Base-by-base conservation (phyloP, 2,888 invertebrate genomes). In the Bembecia ichneumoniformis region DNA sequence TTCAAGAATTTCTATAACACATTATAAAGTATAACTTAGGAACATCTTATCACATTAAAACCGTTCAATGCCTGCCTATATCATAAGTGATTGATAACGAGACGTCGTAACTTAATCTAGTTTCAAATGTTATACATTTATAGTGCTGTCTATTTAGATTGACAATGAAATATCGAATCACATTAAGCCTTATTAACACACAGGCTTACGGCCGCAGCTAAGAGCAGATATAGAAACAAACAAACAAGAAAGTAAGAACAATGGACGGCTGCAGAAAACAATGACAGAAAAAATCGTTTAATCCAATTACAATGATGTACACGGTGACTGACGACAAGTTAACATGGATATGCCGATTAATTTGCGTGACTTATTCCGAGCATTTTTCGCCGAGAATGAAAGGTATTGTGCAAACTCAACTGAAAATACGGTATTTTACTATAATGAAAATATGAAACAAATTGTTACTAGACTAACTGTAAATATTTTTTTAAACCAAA, bases 231-330 rank as follows among this genome's bases (percentile, higher is more conserved):
- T 58, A 72, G 74, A 72, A 61, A 75, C 69, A 68, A 62, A 74
- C 74, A 70, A 60, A 69, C 64, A 64, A 63, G 64, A 62, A 51
- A 44, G 49, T 52, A 56, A 62, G 66, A 82, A 86, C 84, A 84
- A 84, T 84, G 76, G 82, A 57, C 70, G 64, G 64, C 64, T 62
- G 66, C 67, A 63, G 71, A 65, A 76, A 77, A 82, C 83, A 81
- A 82, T 80, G 78, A 84, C 77, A 76, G 71, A 79, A 81, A 80
- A 70, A 76, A 78, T 79, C 81, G 78, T 82, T 83, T 84, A 84
- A 81, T 83, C 83, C 82, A 84, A 84, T 86, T 84, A 81, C 79
- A 78, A 70, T 74, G 77, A 78, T 77, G 72, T 69, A 74, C 70
- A 74, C 66, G 63, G 55, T 56, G 62, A 65, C 52, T 52, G 47